Base-by-base conservation (phyloP, 2,113 vertebrate species). In the Chunga burmeisteri region DNA sequence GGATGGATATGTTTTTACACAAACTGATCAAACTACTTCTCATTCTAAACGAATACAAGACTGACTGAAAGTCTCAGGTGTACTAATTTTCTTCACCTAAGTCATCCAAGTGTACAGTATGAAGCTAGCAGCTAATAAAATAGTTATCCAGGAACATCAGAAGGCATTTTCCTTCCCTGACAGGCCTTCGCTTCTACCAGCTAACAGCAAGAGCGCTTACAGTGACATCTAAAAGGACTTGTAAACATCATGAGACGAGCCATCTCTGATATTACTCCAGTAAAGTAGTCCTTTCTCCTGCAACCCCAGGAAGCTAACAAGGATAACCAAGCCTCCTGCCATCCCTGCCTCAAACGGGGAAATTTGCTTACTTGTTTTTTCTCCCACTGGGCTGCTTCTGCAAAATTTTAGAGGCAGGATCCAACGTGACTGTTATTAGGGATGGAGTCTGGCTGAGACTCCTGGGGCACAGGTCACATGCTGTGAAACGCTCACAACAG, bases 1-100 rank as follows among this genome's bases (percentile, higher is more conserved):
- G 93, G 94, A 92, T 92, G 79, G 88, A 94, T 96, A 93, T 95
- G 90, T 96, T 97, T 97, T 93, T 65, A 96, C 84, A 95, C 92
- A 96, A 96, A 86, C 93, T 93, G 95, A 97, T 97, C 93, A 96
- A 97, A 97, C 93, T 95, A 90, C 86, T 98, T 97, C 95, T 97
- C 94, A 96, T 96, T 96, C 94, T 96, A 95, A 97, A 95, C 2
- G 46, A 97, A 97, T 95, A 96, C 93, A 96, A 97, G 93, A 88
- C 88, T 87, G 97, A 92, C 82, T 91, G 94, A 44, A 95, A 94
- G 92, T 98, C 96, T 98, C 96, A 95, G 91, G 96, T 97, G 94
- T 96, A 89, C 84, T 90, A 65, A 88, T 93, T 94, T 94, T 84
- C 93, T 89, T 90, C 82, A 91, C 86, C 86, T 67, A 93, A 94